These are phyloP conservation scores for Linepithema humile DNA, from an alignment of 1,140 invertebrate genomes.

Conservation along the genomic window DNA sequence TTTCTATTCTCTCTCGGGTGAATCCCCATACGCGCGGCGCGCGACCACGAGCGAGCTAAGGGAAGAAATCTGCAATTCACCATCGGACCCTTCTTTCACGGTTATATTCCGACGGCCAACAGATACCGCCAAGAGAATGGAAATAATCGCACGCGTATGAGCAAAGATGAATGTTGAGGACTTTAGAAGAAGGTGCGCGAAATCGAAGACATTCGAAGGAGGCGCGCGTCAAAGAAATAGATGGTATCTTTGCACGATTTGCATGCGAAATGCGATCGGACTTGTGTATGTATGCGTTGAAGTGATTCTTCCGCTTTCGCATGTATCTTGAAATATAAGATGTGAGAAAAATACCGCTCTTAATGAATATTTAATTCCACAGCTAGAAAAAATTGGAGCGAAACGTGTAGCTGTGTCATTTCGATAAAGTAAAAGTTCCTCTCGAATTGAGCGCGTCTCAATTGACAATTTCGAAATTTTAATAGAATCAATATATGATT, in stretches of 20 bases:
- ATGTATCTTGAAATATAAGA: conserved; percentile 35
- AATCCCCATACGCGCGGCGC: background rate
- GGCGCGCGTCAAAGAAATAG: background rate
- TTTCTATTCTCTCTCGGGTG: conserved; percentile 25
- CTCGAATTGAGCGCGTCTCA: background rate
- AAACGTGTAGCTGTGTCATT: conserved; percentile 11
- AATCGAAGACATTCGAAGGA: conserved; percentile 5
- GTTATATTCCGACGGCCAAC: conserved; percentile 40
- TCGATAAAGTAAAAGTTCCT: background rate
- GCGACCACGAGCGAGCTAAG: conserved; percentile 20
- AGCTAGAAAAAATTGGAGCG: background rate
- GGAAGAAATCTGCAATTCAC: conserved; percentile 17
- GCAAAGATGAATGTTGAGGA: background rate
- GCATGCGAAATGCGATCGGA: conserved; percentile 46
- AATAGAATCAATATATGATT: conserved; percentile 37
- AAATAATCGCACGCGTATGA: conserved; percentile 30
- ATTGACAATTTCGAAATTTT: conserved; percentile 13
- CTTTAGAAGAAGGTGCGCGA: background rate
- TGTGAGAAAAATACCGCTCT: background rate
- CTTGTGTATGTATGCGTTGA: conserved; percentile 34
- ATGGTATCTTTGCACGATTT: conserved; percentile 25
- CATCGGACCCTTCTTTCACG: conserved; percentile 8
- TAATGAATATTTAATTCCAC: conserved; percentile 46
- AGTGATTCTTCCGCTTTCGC: conserved; percentile 45
- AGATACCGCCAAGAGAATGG: conserved; percentile 16